A percentile compares a stretch with the other conserved stretches of the same genome.
phyloP scores from a whole-genome alignment of 37 sponge, comb jelly and placozoan genomes.

The Amphimedon queenslandica region DNA sequence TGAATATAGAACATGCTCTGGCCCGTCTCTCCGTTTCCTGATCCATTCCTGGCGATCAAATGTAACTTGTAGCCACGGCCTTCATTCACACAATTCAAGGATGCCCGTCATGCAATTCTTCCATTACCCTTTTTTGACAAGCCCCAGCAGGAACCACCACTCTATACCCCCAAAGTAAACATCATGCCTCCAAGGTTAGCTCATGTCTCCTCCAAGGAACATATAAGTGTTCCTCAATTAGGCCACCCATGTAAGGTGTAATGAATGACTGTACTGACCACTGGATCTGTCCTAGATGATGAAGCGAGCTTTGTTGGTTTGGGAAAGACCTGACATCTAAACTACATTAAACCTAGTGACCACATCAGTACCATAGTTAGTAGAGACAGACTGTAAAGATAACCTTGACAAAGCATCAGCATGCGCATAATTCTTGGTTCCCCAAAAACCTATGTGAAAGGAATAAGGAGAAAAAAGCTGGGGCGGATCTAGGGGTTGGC shows the following conservation, averaged over 20 bases:
- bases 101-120: constrained; percentile 30
- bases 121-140: neutral
- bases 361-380: too few relatives aligned
- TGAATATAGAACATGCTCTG: constrained; percentile 24
- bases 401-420: too few relatives aligned
- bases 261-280: constrained; percentile 36
- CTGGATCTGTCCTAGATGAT: constrained; percentile 25
- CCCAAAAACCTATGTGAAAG: too few relatives aligned
- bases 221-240: neutral
- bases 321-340: too few relatives aligned
- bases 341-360: too few relatives aligned
- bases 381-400: too few relatives aligned
- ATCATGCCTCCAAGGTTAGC: constrained; percentile 16
- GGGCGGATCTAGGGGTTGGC: too few relatives aligned
- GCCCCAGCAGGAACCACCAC: constrained; percentile 16
- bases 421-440: too few relatives aligned
- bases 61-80: constrained; percentile 26
- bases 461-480: too few relatives aligned
- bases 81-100: constrained; percentile 49
- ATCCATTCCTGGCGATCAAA: constrained; percentile 55
- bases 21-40: too few relatives aligned
- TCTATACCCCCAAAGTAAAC: constrained; percentile 35
- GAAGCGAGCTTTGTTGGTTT: too few relatives aligned
- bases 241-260: constrained; percentile 38
- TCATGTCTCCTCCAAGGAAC: constrained; percentile 8